Evolutionary conservation across 1,140 invertebrate species (phyloP), one percentile per base, ranked within the genome.

Genomic region (Brachionus calyciflorus): DNA sequence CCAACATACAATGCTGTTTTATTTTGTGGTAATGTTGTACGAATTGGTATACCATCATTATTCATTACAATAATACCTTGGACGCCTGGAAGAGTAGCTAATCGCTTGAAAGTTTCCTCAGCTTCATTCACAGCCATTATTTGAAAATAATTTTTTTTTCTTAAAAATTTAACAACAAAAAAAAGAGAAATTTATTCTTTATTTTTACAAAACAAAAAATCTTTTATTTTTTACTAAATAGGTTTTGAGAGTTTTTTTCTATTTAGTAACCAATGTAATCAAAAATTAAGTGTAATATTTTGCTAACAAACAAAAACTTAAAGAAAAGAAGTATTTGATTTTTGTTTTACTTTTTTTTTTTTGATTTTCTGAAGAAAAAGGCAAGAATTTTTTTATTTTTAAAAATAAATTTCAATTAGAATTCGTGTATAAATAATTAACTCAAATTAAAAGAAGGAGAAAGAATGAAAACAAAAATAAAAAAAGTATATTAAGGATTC

Each of bases 91-190:
- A 98, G 94, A 63, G 91, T 89, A 81, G 94, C 92, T 81, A 98
- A 96, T 79, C 95, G 88, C 86, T 98, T 98, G 81, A 98, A 89
- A 9, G 92, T 96, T 88, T 98, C 96, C 87, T 98, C 96, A 37
- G 98, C 92, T 89, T 98, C 96, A 84, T 91, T 79, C 80, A 84
- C 76, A 51, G 69, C 69, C 69, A 73, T 73, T 73, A n/a, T 17
- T 14, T 21, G 3, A 17, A 30, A 73, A 51, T 17, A 51, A 14
- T 51, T 51, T 28, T 41, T 46, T 41, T 44, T 65, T 33, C 40
- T 65, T 3, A 33, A 57, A 65, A 65, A 41, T 63, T 40, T 37
- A 19, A 63, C 33, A 63, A 63, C 33, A 63, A 63, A 21, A 63
- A 19, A 40, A 19, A 41, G n/a, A n/a, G n/a, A n/a, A n/a, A n/a